These are phyloP conservation scores for Ceramica pisi DNA, from an alignment of 2,888 invertebrate genomes.

Conservation along the genomic window DNA sequence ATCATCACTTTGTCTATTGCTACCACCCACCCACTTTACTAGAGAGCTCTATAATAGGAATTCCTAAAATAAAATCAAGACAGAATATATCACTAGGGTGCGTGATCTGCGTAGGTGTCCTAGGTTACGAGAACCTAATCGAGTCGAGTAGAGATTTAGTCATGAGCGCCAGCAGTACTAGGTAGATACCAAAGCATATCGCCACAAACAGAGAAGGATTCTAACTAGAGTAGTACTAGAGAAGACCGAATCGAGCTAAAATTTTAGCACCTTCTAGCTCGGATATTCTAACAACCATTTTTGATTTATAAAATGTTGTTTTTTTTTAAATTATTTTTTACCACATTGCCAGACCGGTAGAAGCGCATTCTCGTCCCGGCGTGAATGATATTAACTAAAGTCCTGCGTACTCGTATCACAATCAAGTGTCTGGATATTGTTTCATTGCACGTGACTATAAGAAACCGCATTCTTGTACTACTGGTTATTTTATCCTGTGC, in stretches of 20 bases:
- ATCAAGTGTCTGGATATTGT: not conserved
- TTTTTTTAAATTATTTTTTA: too few species aligned
- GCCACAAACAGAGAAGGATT: too few species aligned
- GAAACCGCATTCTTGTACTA: constrained; percentile 30
- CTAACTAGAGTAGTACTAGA: too few species aligned
- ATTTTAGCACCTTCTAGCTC: too few species aligned
- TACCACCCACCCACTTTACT: constrained; percentile 12
- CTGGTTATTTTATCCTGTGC: constrained; percentile 11
- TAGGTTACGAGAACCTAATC: not conserved
- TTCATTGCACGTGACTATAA: not conserved
- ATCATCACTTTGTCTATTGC: constrained; percentile 30
- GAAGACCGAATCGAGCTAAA: too few species aligned
- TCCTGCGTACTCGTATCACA: not conserved
- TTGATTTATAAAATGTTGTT: too few species aligned
- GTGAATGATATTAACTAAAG: too few species aligned
- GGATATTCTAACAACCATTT: too few species aligned
- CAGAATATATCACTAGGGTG: constrained; percentile 20
- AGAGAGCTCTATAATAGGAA: constrained; percentile 16
- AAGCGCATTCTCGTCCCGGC: too few species aligned
- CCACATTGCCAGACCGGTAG: too few species aligned
- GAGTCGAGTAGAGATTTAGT: not conserved
- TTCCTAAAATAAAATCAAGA: constrained; percentile 28
- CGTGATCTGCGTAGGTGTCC: constrained; percentile 1
- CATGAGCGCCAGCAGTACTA: too few species aligned
- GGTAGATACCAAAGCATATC: too few species aligned